Percentiles rank a stretch among this genome's conserved stretches.
Conservation (phyloP, 1,140 invertebrate genomes). For the Procambarus clarkii region DNA sequence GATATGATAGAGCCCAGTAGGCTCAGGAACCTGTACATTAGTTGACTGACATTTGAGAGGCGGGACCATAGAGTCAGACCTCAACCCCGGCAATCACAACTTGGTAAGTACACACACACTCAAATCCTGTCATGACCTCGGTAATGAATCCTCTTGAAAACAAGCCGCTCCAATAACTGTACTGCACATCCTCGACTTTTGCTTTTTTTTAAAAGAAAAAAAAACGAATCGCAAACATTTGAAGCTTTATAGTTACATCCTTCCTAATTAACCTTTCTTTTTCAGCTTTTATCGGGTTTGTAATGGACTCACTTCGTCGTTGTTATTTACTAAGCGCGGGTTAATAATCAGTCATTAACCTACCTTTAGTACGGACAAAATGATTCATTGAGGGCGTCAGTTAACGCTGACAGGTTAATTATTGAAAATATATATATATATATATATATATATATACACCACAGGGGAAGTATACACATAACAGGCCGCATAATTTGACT, state of each 20-base stretch:
- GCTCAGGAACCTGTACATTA: no score
- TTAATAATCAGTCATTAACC: neutral
- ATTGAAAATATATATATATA: neutral
- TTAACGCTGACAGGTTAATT: slow-evolving; percentile 28
- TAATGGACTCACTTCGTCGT: slow-evolving; percentile 14
- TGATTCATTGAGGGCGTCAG: slow-evolving; percentile 3
- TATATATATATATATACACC: neutral
- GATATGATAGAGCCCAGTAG: no score
- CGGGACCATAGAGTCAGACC: no score
- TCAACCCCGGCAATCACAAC: no score
- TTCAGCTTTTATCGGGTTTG: neutral
- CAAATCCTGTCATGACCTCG: no score
- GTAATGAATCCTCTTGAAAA: no score
- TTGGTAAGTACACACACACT: no score
- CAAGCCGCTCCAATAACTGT: no score
- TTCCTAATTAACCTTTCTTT: neutral
- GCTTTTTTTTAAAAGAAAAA: no score
- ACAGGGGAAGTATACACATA: neutral
- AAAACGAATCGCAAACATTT: neutral
- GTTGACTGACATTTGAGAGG: no score
- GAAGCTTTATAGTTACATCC: neutral
- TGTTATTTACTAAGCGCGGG: slow-evolving; percentile 26
- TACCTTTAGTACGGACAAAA: neutral
- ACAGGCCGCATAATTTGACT: neutral
- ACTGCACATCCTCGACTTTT: no score